Conservation (phyloP, 2,888 invertebrate genomes). For the Hoplodrina ambigua region DNA sequence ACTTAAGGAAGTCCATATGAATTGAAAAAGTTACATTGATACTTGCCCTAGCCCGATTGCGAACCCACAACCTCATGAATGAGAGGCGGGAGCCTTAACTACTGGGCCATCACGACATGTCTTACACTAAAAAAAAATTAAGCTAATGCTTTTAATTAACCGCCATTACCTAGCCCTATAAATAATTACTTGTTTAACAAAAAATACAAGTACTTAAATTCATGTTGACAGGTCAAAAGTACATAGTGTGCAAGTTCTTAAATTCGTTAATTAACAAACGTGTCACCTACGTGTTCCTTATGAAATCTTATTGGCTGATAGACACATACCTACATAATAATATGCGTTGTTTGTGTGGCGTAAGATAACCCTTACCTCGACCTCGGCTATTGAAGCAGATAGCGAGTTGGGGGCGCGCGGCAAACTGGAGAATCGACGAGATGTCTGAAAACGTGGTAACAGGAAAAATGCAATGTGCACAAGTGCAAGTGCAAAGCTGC, state of each 20-base stretch:
- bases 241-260: slow-evolving; percentile 19
- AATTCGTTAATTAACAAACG: slow-evolving; percentile 46
- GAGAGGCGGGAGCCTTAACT: too few species aligned
- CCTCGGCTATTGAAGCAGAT: slow-evolving; percentile 70
- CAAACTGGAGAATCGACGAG: slow-evolving; percentile 38
- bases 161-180: too few species aligned
- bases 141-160: too few species aligned
- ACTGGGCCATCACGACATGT: too few species aligned
- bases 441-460: slow-evolving; percentile 17
- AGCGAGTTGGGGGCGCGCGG: slow-evolving; percentile 50
- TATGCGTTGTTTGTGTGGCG: slow-evolving; percentile 70
- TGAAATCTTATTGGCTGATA: slow-evolving; percentile 65
- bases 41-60: too few species aligned
- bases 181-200: too few species aligned
- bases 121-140: too few species aligned
- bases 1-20: too few species aligned
- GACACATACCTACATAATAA: slow-evolving; percentile 36
- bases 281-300: slow-evolving; percentile 53
- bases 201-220: too few species aligned
- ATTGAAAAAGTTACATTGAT: too few species aligned
- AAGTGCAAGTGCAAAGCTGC: too few species aligned
- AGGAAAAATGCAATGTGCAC: slow-evolving; percentile 4
- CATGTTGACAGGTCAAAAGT: slow-evolving; percentile 27
- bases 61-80: too few species aligned
- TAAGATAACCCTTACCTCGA: slow-evolving; percentile 72